Evolutionary conservation across 2,888 invertebrate species (phyloP).

Genomic region (Limnephilus marmoratus): DNA sequence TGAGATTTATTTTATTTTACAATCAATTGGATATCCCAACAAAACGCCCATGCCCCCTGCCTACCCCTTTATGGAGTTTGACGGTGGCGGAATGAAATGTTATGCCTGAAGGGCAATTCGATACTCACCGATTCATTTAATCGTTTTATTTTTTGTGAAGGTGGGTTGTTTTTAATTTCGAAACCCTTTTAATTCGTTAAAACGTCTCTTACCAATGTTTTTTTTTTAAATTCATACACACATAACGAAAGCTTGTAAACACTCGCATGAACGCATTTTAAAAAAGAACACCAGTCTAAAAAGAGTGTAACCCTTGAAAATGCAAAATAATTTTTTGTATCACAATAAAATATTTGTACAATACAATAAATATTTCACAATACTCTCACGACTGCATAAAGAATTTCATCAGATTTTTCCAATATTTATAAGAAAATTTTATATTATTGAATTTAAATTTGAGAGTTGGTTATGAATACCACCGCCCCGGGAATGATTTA

Average conservation of each 20-base stretch:
- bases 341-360: too few relatives aligned
- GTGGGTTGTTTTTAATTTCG: background rate
- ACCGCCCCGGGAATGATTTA: too few relatives aligned
- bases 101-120: conserved; percentile 27
- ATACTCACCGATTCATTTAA: conserved; percentile 30
- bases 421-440: too few relatives aligned
- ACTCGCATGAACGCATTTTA: background rate
- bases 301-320: too few relatives aligned
- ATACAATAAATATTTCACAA: too few relatives aligned
- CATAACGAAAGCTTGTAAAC: background rate
- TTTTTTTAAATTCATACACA: background rate
- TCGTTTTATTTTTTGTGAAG: background rate
- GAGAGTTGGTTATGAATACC: too few relatives aligned
- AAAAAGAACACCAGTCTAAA: too few relatives aligned
- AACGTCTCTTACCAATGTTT: background rate
- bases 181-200: background rate
- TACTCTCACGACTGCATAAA: too few relatives aligned
- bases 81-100: conserved; percentile 38
- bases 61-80: conserved; percentile 54
- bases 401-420: too few relatives aligned
- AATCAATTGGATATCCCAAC: conserved; percentile 64
- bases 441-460: too few relatives aligned
- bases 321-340: too few relatives aligned
- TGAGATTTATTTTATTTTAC: conserved; percentile 58
- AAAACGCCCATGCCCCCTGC: conserved; percentile 64